phyloP scores from a whole-genome alignment of 2,888 invertebrate genomes.

The Ornithoptera alexandrae region DNA sequence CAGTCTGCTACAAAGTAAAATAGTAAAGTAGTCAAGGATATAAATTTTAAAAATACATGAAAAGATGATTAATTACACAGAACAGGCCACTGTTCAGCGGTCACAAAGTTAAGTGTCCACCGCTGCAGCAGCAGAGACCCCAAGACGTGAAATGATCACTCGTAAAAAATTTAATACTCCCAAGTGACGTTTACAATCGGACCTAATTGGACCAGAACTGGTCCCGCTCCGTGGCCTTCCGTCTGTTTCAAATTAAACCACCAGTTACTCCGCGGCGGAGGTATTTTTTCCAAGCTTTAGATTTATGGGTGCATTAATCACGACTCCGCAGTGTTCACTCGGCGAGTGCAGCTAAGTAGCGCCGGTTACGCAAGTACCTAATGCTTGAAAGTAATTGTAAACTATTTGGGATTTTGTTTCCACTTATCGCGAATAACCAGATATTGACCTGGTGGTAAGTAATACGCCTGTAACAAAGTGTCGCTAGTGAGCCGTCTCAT shows the following conservation, averaged over 20 bases:
- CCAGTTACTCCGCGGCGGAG: constrained; percentile 44
- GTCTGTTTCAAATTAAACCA: constrained; percentile 63
- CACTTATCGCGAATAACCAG: too few species aligned
- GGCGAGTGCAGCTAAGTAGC: constrained; percentile 23
- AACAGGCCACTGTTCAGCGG: background rate
- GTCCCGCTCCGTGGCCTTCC: constrained; percentile 25
- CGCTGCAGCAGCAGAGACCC: background rate
- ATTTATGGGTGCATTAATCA: constrained; percentile 50
- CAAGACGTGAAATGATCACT: constrained; percentile 27
- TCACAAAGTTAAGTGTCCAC: constrained; percentile 18
- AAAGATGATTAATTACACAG: background rate
- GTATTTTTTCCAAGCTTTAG: constrained; percentile 43
- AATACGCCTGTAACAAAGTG: too few species aligned
- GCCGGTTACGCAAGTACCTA: constrained; percentile 11
- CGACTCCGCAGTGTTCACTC: constrained; percentile 33
- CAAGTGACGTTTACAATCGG: constrained; percentile 30
- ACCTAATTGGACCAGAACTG: constrained; percentile 24
- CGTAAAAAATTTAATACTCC: constrained; percentile 27
- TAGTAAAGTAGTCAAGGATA: background rate
- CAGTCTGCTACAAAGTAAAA: too few species aligned
- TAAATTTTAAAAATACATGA: background rate
- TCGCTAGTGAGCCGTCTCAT: too few species aligned
- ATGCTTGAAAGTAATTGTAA: background rate
- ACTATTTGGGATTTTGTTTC: too few species aligned
- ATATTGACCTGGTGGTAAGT: too few species aligned